phyloP scores from a whole-genome alignment of 2,888 invertebrate genomes.

The Anoplius nigerrimus region DNA sequence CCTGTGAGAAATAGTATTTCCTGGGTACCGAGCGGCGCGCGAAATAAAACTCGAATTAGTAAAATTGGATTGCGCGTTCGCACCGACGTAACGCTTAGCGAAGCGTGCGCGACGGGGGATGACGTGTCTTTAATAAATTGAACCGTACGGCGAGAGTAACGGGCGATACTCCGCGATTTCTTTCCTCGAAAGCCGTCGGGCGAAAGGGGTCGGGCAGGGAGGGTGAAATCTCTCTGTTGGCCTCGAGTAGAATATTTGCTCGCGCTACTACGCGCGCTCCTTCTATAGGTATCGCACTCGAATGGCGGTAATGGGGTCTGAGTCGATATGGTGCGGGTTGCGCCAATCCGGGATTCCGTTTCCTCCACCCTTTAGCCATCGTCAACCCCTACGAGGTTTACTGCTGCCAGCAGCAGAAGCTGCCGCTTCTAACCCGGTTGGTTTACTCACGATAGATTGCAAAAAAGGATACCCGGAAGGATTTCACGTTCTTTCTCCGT shows the following conservation, averaged over 20 bases:
- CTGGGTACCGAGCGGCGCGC: no score
- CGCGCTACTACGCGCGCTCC: constrained; percentile 28
- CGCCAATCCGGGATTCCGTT: constrained; percentile 47
- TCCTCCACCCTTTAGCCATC: constrained; percentile 45
- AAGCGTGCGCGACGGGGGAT: no score
- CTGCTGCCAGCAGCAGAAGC: constrained; percentile 14
- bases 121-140: no score
- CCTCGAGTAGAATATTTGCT: constrained; percentile 35
- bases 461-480: constrained; percentile 31
- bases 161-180: no score
- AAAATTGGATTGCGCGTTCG: no score
- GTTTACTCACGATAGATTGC: constrained; percentile 43
- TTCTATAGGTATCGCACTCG: constrained; percentile 39
- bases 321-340: constrained; percentile 29
- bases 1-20: no score
- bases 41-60: no score
- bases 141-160: no score
- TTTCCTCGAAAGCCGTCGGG: no score
- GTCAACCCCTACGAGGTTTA: constrained; percentile 45
- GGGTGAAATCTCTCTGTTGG: not conserved
- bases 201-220: not conserved
- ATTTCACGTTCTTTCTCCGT: constrained; percentile 1
- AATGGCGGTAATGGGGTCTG: constrained; percentile 47
- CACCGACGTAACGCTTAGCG: no score
- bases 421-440: constrained; percentile 32